Percentiles rank a stretch among this genome's conserved stretches.
Evolutionary conservation across 1,140 invertebrate genomes (phyloP).

Genomic region (Dinoponera quadriceps): DNA sequence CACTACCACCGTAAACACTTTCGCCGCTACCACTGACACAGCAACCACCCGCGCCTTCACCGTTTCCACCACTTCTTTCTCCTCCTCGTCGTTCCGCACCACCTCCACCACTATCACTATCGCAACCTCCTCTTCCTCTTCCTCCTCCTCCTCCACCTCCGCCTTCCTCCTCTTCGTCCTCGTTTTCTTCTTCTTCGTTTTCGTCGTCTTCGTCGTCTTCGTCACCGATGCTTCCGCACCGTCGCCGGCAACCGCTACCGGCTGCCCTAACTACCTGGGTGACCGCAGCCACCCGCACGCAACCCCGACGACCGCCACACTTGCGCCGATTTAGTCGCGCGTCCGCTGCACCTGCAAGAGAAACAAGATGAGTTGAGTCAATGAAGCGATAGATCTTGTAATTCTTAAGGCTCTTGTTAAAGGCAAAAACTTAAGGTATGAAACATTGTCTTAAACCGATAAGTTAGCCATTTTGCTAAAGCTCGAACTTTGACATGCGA

Average conservation of each 20-base stretch:
- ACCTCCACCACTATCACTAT: slow-evolving; percentile 13
- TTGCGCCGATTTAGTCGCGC: slow-evolving; percentile 66
- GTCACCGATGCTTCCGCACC: slow-evolving; percentile 14
- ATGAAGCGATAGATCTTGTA: not conserved
- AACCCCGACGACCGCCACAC: slow-evolving; percentile 76
- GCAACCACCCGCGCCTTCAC: slow-evolving; percentile 49
- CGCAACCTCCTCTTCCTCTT: slow-evolving; percentile 23
- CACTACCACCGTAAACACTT: slow-evolving; percentile 69
- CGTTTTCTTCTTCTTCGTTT: slow-evolving; percentile 50
- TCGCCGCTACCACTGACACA: slow-evolving; percentile 63
- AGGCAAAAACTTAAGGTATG: no score
- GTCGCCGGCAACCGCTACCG: slow-evolving; percentile 18
- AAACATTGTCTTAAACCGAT: no score
- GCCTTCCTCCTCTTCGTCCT: slow-evolving; percentile 57
- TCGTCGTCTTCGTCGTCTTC: slow-evolving; percentile 48
- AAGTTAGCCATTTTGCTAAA: no score
- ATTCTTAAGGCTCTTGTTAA: no score
- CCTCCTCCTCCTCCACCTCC: slow-evolving; percentile 65
- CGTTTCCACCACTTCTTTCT: slow-evolving; percentile 37
- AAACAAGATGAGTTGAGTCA: not conserved
- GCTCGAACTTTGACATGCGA: no score
- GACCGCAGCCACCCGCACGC: slow-evolving; percentile 63
- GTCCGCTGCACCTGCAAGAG: slow-evolving; percentile 59
- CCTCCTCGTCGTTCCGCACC: slow-evolving; percentile 39
- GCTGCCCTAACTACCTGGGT: slow-evolving; percentile 70